phyloP scores from a whole-genome alignment of 2,113 vertebrate genomes.

The Falco punctatus region DNA sequence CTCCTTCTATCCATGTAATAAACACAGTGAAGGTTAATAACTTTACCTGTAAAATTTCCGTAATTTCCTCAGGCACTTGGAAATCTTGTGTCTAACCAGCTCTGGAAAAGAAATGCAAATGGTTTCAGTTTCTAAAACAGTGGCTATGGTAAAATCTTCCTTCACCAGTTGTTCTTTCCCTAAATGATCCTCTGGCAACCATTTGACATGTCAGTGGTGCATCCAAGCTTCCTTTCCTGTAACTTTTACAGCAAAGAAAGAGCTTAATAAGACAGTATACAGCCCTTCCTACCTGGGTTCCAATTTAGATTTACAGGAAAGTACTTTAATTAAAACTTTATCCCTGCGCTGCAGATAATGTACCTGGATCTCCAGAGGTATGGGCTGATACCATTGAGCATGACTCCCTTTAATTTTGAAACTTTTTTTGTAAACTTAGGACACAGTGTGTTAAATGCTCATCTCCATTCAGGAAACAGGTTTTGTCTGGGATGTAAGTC shows the following conservation, averaged over 20 bases:
- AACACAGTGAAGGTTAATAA: not conserved
- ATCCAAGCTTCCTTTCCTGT: not conserved
- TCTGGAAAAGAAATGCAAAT: not conserved
- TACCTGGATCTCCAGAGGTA: not conserved
- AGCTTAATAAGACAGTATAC: not conserved
- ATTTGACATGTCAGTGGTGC: not conserved
- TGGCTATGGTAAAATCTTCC: not conserved
- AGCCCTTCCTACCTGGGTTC: not conserved
- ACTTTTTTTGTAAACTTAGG: not conserved
- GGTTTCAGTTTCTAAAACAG: not conserved
- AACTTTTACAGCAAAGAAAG: not conserved
- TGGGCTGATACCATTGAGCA: not conserved
- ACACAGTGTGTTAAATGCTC: not conserved
- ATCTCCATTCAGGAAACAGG: not conserved
- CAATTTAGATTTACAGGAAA: not conserved
- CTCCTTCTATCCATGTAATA: not conserved
- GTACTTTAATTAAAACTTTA: slow-evolving; percentile 2
- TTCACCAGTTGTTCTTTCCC: not conserved
- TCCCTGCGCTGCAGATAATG: not conserved
- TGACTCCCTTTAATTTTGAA: not conserved
- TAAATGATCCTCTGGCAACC: not conserved
- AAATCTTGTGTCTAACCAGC: not conserved
- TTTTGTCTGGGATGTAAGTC: not conserved
- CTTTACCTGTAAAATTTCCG: not conserved
- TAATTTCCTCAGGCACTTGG: not conserved